A percentile compares a stretch with the other conserved stretches of the same genome.
Evolutionary conservation across 2,113 vertebrate species (phyloP).

Genomic region (Suncus etruscus): DNA sequence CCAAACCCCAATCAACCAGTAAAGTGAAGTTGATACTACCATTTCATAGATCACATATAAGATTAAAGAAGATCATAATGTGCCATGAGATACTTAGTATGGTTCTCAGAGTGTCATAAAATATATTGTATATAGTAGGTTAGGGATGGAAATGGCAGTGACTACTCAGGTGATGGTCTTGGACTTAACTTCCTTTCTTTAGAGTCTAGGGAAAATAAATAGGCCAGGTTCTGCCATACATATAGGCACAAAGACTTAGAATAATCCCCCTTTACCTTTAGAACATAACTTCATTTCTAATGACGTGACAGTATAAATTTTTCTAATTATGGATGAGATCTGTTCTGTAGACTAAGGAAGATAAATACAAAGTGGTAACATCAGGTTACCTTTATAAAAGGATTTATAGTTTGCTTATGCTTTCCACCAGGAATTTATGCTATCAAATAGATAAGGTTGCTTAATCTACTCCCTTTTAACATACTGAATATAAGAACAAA

Average conservation of each 20-base stretch:
- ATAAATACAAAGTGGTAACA: not conserved
- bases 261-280: not conserved
- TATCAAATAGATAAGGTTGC: not conserved
- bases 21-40: conserved; percentile 43
- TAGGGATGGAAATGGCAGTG: not conserved
- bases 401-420: not conserved
- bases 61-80: not conserved
- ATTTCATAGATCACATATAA: not conserved
- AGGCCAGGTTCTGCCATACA: not conserved
- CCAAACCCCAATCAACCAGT: not conserved
- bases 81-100: not conserved
- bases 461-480: not conserved
- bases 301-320: not conserved
- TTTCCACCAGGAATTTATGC: not conserved
- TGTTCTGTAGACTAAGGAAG: not conserved
- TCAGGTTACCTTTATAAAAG: not conserved
- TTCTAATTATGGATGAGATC: not conserved
- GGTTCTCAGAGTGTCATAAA: not conserved
- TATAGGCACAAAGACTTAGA: not conserved
- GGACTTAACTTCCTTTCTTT: not conserved
- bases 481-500: not conserved
- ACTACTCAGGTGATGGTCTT: not conserved
- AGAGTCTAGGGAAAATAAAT: not conserved
- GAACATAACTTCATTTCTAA: not conserved
- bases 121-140: not conserved